Base-by-base conservation (phyloP, 2,888 invertebrate genomes). In the Lottia gigantea region DNA sequence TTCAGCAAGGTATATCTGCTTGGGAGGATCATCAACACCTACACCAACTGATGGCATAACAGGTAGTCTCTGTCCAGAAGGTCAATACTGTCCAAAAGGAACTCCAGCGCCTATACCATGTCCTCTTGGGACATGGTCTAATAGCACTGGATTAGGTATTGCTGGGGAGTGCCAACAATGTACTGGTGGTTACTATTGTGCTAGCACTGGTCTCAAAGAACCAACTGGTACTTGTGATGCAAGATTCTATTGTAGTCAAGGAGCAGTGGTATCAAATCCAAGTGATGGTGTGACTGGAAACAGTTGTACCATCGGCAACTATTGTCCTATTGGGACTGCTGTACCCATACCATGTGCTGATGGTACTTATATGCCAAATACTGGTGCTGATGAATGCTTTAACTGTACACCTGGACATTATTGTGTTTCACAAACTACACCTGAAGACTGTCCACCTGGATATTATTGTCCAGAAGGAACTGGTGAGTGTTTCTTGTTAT, bases 391-490 rank as follows among this genome's bases (percentile, higher is more conserved):
- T 14, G 75, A 61, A 55, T 87, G 87, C 71, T 74, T 69, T 71
- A 79, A 78, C 68, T 87, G 87, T 67, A 82, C 86, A 3, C 76
- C 84, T 3, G 85, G 85, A 11, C 78, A 80, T 73, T 85, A 83
- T 72, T 85, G 85, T 75, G 74, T 76, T 12, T 80, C 82, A 15
- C 82, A 82, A 6, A 73, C 81, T 7, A 79, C 77, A 31, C 80
- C 82, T 8, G 78, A 80, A 40, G 73, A 74, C 47, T 87, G 87
- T 71, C 85, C 85, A 31, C 78, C 81, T 23, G 87, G 87, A 0
- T 84, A 80, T 74, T 86, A 83, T 72, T 87, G 87, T 75, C 86
- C 85, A 25, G 80, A 80, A 64, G 85, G 87, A 23, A 40, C 40
- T 63, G 26, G 64, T 26, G 6, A 63, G 55, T 55, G 8, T 11